Evolutionary conservation across 1,140 invertebrate genomes (phyloP), one percentile per base, ranked within the genome.

Genomic region (Centruroides vittatus): DNA sequence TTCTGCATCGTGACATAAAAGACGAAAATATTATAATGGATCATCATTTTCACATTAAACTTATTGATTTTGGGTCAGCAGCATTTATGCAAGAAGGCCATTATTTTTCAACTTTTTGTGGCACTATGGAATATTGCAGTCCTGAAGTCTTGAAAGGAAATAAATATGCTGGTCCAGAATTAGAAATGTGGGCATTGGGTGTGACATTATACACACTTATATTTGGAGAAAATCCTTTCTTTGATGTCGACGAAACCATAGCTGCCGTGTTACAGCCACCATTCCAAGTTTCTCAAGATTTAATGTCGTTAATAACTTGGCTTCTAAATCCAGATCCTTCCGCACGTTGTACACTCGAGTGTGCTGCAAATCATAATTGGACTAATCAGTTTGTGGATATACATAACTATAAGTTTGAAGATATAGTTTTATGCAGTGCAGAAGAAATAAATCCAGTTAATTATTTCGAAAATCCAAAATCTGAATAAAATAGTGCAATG

Each of bases 111-210:
- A 85, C 83, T 3, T 88, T 88, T 71, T 86, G 84, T 68, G 86
- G 86, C 0, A 88, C 86, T 12, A 80, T 85, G 3, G 85, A 87
- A 72, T 88, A 87, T 69, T 86, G 85, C 68, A 84, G 83, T 67
- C 85, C 85, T 0, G 85, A 88, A 74, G 85, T 87, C 8, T 72
- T 87, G 12, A 77, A 79, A 58, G 85, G 86, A 47, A 83, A 86
- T 71, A 78, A 82, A 60, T 90, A 90, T 73, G 70, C 72, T 58
- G 82, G 89, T 0, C 74, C 80, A 3, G 82, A 82, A 56, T 88
- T 92, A 0, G 84, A 93, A 73, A 80, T 89, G 4, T 93, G 89
- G 89, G 87, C 89, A 0, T 74, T 91, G 62, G 88, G 88, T 6
- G 84, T 90, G 11, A 73, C 89, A 59, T 73, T 89, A 3, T 89